Evolutionary conservation across 2,113 vertebrate species (phyloP).

Genomic region (Aviceda subcristata): DNA sequence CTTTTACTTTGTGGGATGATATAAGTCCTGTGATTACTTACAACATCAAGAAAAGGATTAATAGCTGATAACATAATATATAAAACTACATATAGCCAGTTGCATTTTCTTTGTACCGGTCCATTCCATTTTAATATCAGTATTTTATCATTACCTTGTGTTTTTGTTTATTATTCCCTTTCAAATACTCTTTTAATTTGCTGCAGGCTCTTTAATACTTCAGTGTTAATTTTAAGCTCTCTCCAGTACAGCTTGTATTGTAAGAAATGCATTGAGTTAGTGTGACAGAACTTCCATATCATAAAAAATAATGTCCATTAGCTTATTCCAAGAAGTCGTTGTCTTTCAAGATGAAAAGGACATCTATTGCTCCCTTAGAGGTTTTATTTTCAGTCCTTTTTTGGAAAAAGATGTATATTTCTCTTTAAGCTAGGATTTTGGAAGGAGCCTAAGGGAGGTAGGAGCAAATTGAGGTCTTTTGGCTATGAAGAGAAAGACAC

Average conservation of each 20-base stretch:
- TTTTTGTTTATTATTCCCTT: not conserved
- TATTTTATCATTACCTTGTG: not conserved
- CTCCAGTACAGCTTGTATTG: not conserved
- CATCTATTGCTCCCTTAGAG: not conserved
- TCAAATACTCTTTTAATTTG: not conserved
- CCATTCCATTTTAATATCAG: not conserved
- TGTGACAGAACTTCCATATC: not conserved
- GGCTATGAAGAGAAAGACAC: not conserved
- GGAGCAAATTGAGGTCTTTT: not conserved
- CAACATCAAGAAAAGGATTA: not conserved
- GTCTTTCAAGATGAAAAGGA: not conserved
- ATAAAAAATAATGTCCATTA: not conserved
- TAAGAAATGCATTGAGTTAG: not conserved
- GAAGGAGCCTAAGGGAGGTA: not conserved
- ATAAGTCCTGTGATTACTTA: not conserved
- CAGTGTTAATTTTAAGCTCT: not conserved
- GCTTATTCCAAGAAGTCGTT: not conserved
- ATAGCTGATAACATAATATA: not conserved
- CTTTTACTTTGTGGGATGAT: not conserved
- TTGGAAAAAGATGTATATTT: not conserved
- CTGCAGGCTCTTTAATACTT: not conserved
- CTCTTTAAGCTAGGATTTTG: not conserved
- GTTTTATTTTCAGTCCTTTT: not conserved
- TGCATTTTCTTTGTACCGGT: not conserved
- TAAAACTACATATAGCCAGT: not conserved